Percentiles rank a stretch among this genome's conserved stretches.
Evolutionary conservation across 2,888 invertebrate species (phyloP).

Genomic region (Dorcus parallelipipedus): DNA sequence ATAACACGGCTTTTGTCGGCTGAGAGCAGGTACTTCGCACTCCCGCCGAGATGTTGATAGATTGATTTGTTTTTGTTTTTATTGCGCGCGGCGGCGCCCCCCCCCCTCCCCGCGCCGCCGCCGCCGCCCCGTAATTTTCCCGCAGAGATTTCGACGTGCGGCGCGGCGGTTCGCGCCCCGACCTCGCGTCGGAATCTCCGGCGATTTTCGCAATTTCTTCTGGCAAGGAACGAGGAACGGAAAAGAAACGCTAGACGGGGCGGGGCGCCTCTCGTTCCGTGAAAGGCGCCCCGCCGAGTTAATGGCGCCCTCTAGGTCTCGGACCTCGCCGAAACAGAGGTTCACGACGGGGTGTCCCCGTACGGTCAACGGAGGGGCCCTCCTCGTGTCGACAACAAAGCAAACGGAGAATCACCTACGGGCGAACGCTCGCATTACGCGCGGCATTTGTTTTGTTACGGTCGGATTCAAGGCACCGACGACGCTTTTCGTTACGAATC

Average conservation of each 20-base stretch:
- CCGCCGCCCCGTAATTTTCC: too few relatives aligned
- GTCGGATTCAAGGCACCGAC: too few relatives aligned
- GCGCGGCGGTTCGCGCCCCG: too few relatives aligned
- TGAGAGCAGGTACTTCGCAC: slow-evolving; percentile 38
- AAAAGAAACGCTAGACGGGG: slow-evolving; percentile 35
- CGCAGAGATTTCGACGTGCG: too few relatives aligned
- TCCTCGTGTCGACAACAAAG: slow-evolving; percentile 9
- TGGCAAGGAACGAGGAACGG: too few relatives aligned
- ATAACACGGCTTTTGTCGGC: slow-evolving; percentile 49
- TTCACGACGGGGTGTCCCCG: slow-evolving; percentile 30
- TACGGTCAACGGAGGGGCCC: slow-evolving; percentile 7
- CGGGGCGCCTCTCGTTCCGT: slow-evolving; percentile 34
- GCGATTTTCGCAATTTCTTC: too few relatives aligned
- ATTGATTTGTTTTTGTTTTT: slow-evolving; percentile 48
- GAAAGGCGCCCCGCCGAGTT: slow-evolving; percentile 38
- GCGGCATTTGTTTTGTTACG: too few relatives aligned
- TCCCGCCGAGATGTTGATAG: slow-evolving; percentile 47
- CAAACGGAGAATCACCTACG: not conserved
- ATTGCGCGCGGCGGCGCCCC: slow-evolving; percentile 12
- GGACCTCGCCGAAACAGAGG: slow-evolving; percentile 42
- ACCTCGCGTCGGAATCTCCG: too few relatives aligned
- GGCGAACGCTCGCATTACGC: not conserved
- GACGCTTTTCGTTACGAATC: too few relatives aligned
- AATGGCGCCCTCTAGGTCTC: slow-evolving; percentile 44
- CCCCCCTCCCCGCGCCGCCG: too few relatives aligned